A percentile compares a stretch with the other conserved stretches of the same genome.
These are phyloP conservation scores for Amphimedon queenslandica DNA, from an alignment of 37 sponge, comb jelly and placozoan species.

Conservation along the genomic window DNA sequence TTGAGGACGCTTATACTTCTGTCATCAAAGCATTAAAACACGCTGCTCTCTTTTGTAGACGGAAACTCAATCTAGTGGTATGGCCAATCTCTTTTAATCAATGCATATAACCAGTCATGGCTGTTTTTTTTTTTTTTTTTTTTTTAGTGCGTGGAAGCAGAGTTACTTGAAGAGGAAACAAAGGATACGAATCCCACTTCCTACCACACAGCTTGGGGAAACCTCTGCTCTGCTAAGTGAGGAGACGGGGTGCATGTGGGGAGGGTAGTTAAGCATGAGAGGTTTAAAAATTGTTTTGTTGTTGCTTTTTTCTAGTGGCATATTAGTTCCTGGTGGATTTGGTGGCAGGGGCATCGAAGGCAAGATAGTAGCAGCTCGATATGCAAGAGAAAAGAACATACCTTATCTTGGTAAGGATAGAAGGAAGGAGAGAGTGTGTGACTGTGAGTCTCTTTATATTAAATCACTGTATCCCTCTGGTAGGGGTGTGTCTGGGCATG, in stretches of 20 bases:
- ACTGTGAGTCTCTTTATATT: background rate
- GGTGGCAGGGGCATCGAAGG: constrained; percentile 84
- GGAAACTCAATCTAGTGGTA: constrained; percentile 44
- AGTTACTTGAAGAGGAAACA: constrained; percentile 62
- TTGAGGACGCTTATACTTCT: constrained; percentile 82
- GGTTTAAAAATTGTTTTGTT: background rate
- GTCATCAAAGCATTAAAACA: constrained; percentile 89
- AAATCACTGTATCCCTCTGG: background rate
- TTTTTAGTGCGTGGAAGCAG: constrained; percentile 77
- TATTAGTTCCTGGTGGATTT: constrained; percentile 93
- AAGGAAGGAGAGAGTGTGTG: background rate
- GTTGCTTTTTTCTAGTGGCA: constrained; percentile 32
- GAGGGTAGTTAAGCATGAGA: too few species aligned
- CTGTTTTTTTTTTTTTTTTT: constrained; percentile 4
- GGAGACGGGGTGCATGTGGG: too few species aligned
- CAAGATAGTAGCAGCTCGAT: constrained; percentile 75
- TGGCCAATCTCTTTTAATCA: background rate
- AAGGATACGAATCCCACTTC: constrained; percentile 53
- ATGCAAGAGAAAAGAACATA: constrained; percentile 46
- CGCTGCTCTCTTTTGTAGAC: constrained; percentile 72
- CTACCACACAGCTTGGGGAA: constrained; percentile 85
- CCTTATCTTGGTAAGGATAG: constrained; percentile 51
- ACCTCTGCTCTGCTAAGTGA: constrained; percentile 58
- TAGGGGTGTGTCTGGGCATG: constrained; percentile 95
- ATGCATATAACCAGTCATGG: background rate